These are phyloP conservation scores for Myripristis jacobus DNA, from an alignment of 2,797 vertebrate genomes.

Conservation along the genomic window DNA sequence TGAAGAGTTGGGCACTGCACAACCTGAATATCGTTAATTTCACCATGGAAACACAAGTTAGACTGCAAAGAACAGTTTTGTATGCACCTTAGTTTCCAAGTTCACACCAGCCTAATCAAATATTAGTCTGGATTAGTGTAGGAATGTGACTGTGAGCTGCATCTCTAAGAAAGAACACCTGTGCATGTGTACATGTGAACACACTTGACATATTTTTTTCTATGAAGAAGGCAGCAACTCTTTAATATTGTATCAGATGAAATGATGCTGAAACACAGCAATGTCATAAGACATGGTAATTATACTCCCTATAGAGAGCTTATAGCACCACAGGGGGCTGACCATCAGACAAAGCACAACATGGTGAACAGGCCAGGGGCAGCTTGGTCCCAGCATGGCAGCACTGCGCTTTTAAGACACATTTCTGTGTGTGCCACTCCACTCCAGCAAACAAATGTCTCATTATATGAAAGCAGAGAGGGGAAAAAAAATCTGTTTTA, in stretches of 20 bases:
- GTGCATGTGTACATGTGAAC: background rate
- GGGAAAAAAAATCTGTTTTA: constrained; percentile 5
- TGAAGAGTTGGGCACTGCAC: constrained; percentile 27
- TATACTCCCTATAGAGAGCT: no score
- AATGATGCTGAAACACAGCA: background rate
- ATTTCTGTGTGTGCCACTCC: background rate
- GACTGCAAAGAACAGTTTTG: background rate
- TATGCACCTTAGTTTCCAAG: background rate
- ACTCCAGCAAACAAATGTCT: constrained; percentile 4
- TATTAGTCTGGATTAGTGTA: background rate
- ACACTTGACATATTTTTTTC: background rate
- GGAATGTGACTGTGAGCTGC: background rate
- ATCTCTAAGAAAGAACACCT: no score
- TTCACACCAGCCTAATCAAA: background rate
- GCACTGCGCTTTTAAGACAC: background rate
- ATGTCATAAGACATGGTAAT: background rate
- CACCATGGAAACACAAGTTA: constrained; percentile 28
- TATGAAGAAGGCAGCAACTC: background rate
- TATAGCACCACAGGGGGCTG: no score
- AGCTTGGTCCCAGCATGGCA: no score
- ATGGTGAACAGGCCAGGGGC: background rate
- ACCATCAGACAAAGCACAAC: background rate
- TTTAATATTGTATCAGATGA: background rate
- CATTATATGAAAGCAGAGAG: constrained; percentile 11
- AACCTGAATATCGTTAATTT: constrained; percentile 9